Evolutionary conservation across 2,797 vertebrate species (phyloP).

Genomic region (Clamator glandarius): DNA sequence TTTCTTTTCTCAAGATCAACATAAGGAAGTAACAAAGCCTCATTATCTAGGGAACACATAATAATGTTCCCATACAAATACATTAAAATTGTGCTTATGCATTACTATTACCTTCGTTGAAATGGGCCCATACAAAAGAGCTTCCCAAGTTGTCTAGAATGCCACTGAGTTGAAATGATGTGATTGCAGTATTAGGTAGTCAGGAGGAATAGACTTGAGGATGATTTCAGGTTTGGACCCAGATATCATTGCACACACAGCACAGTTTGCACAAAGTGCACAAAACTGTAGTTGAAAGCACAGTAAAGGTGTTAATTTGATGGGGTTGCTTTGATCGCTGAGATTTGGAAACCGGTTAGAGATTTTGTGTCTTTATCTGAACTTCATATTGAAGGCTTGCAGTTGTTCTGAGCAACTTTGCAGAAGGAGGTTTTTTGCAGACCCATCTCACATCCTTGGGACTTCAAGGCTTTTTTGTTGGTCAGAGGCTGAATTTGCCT

Average conservation of each 20-base stretch:
- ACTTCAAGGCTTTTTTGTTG: background rate
- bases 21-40: background rate
- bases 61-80: background rate
- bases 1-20: background rate
- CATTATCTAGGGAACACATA: background rate
- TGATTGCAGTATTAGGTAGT: background rate
- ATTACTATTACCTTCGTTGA: background rate
- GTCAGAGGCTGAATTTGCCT: background rate
- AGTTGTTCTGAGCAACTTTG: background rate
- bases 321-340: background rate
- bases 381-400: background rate
- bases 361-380: background rate
- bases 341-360: background rate
- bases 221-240: background rate
- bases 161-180: background rate
- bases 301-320: background rate
- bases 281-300: background rate
- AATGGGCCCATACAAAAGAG: too few relatives aligned
- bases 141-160: too few relatives aligned
- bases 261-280: too few relatives aligned
- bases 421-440: background rate
- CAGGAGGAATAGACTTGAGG: background rate
- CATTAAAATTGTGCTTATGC: rapidly evolving
- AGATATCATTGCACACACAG: background rate
- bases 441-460: background rate